phyloP scores from a whole-genome alignment of 2,888 invertebrate species.

The Abscondita cerata region DNA sequence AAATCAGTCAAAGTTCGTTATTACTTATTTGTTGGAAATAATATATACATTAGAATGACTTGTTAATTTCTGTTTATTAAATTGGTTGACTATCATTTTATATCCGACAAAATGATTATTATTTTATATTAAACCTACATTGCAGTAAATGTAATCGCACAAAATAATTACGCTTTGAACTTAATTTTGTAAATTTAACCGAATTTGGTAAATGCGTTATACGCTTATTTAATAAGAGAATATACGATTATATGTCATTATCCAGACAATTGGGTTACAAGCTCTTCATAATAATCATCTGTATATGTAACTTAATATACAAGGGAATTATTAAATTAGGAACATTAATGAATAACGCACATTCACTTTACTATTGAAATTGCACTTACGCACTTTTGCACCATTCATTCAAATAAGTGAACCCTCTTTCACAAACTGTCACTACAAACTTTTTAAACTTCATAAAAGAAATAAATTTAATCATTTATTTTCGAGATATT shows the following conservation, averaged over 20 bases:
- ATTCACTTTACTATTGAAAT: conserved; percentile 9
- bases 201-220: conserved; percentile 21
- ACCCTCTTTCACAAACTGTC: conserved; percentile 52
- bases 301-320: conserved; percentile 33
- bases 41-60: too few relatives aligned
- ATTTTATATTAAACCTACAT: too few relatives aligned
- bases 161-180: conserved; percentile 7
- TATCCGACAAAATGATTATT: too few relatives aligned
- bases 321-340: conserved; percentile 46
- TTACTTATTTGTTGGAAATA: too few relatives aligned
- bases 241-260: conserved; percentile 30
- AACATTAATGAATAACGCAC: conserved; percentile 42
- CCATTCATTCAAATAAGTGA: conserved; percentile 37
- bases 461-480: conserved; percentile 55
- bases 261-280: conserved; percentile 28
- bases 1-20: too few relatives aligned
- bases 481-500: conserved; percentile 54
- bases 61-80: too few relatives aligned
- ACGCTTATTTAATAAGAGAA: conserved; percentile 23
- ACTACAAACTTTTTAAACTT: conserved; percentile 55
- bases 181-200: conserved; percentile 10
- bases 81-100: too few relatives aligned
- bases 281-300: conserved; percentile 36
- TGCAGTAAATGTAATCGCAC: not conserved
- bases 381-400: conserved; percentile 30